A percentile compares a stretch with the other conserved stretches of the same genome.
Evolutionary conservation across 2,888 invertebrate species (phyloP).

Genomic region (Ophraella communa): DNA sequence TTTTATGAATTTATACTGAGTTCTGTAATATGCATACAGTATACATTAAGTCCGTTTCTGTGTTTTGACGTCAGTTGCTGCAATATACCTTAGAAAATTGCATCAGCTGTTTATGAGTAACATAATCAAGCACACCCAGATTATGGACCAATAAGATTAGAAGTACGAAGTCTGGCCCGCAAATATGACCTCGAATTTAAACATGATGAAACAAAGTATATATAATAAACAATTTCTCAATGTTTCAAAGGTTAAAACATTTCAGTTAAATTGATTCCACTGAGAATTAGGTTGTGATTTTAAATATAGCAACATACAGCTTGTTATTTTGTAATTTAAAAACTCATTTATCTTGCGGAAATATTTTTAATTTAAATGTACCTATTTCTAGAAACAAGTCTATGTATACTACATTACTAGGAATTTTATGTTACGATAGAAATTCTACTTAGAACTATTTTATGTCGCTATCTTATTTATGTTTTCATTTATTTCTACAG

Average conservation of each 20-base stretch:
- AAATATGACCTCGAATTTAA: neutral
- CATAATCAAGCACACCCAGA: neutral
- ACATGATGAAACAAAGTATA: neutral
- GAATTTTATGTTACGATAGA: no score
- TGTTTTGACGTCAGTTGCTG: neutral
- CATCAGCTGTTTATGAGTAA: conserved; percentile 6
- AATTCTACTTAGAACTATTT: no score
- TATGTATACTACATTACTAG: no score
- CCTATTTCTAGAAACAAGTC: no score
- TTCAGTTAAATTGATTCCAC: neutral
- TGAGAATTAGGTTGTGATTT: neutral
- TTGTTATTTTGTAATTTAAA: neutral
- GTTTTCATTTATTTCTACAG: no score
- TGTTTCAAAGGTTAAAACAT: neutral
- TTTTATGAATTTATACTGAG: neutral
- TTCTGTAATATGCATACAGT: neutral
- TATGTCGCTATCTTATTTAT: no score
- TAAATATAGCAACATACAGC: neutral
- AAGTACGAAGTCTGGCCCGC: neutral
- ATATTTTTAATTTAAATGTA: neutral
- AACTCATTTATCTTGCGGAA: neutral
- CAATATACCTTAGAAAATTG: neutral
- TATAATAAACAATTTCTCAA: neutral
- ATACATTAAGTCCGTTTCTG: neutral
- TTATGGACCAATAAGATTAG: neutral